Evolutionary conservation across 2,797 vertebrate species (phyloP).

Genomic region (Gallinago solitaria): DNA sequence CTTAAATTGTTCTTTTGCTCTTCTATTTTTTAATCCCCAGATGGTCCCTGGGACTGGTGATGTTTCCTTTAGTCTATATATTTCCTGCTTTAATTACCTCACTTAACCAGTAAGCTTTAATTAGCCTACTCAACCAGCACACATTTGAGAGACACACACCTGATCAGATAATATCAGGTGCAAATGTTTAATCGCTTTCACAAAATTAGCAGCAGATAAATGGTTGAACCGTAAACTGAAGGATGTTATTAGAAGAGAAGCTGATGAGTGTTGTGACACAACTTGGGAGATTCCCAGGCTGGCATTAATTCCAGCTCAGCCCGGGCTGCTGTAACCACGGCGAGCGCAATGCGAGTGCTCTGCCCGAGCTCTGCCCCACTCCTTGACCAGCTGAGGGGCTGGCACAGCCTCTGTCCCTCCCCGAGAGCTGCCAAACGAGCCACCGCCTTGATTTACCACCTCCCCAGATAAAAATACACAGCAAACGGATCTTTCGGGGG

Average conservation of each 20-base stretch:
- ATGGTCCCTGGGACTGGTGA: neutral
- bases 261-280: conserved; percentile 1
- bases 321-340: accelerated
- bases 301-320: neutral
- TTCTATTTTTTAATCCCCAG: conserved; percentile 26
- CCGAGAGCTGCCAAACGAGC: neutral
- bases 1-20: conserved; percentile 3
- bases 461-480: neutral
- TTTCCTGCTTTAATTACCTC: conserved; percentile 31
- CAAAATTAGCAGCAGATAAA: neutral
- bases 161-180: neutral
- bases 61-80: neutral
- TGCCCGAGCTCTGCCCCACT: neutral
- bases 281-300: neutral
- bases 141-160: neutral
- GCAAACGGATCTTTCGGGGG: neutral
- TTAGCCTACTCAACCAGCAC: neutral
- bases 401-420: neutral
- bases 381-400: neutral
- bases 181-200: neutral
- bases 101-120: neutral
- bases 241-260: neutral
- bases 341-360: neutral
- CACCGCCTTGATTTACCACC: neutral
- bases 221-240: neutral